phyloP scores from a whole-genome alignment of 2,113 vertebrate species.

The Marcusenius ussheri region DNA sequence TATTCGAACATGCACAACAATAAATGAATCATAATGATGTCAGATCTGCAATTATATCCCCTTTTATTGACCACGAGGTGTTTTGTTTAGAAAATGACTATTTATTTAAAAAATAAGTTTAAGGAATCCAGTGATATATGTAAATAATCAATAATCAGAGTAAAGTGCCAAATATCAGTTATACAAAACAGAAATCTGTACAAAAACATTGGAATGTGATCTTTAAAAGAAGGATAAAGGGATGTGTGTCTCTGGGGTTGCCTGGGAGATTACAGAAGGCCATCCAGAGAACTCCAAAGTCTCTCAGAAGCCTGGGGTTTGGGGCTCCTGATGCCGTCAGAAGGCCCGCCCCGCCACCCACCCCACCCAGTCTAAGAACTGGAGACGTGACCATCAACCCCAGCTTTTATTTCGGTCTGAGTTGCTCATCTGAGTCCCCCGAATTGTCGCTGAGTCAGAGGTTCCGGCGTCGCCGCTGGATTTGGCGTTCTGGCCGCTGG shows the following conservation, averaged over 20 bases:
- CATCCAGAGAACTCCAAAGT: constrained; percentile 4
- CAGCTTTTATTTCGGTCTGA: constrained; percentile 10
- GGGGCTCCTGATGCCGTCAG: constrained; percentile 4
- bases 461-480: neutral
- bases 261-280: constrained; percentile 22
- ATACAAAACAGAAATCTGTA: constrained; percentile 66
- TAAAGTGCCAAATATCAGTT: constrained; percentile 98
- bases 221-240: constrained; percentile 34
- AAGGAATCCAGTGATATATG: constrained; percentile 97
- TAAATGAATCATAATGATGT: constrained; percentile 45
- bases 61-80: constrained; percentile 23
- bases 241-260: constrained; percentile 28
- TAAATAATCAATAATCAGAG: constrained; percentile 89
- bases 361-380: neutral
- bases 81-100: constrained; percentile 86
- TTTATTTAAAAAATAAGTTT: constrained; percentile 87
- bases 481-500: neutral
- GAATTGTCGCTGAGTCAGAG: neutral
- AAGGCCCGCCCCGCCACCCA: neutral
- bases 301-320: constrained; percentile 27
- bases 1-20: neutral
- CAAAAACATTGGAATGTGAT: constrained; percentile 71
- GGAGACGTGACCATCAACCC: neutral
- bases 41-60: constrained; percentile 33
- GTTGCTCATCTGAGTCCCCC: constrained; percentile 8